phyloP scores from a whole-genome alignment of 1,140 invertebrate genomes.

The Drosophila micromelanica region DNA sequence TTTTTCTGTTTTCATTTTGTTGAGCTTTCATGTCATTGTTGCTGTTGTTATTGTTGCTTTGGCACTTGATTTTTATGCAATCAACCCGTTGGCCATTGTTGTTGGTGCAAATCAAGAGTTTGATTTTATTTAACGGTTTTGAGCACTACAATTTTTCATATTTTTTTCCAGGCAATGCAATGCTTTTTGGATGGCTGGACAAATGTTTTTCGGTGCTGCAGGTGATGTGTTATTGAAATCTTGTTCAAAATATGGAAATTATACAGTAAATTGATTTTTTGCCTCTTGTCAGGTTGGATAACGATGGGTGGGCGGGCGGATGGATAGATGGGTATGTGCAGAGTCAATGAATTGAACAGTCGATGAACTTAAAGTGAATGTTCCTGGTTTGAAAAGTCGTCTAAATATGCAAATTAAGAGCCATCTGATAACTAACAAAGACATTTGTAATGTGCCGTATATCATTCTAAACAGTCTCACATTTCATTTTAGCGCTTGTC shows the following conservation, averaged over 20 bases:
- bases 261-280: slow-evolving; percentile 27
- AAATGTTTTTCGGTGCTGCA: slow-evolving; percentile 22
- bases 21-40: slow-evolving; percentile 15
- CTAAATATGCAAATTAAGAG: slow-evolving; percentile 48
- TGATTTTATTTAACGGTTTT: slow-evolving; percentile 29
- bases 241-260: slow-evolving; percentile 16
- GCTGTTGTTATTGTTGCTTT: slow-evolving; percentile 36
- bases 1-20: slow-evolving; percentile 20
- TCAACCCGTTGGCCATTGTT: slow-evolving; percentile 48
- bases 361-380: not conserved
- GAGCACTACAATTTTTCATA: slow-evolving; percentile 17
- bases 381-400: too few relatives aligned
- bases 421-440: slow-evolving; percentile 29
- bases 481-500: slow-evolving; percentile 1
- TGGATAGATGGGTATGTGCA: not conserved
- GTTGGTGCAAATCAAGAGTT: slow-evolving; percentile 40
- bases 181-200: not conserved
- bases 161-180: not conserved
- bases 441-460: slow-evolving; percentile 17
- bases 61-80: slow-evolving; percentile 67
- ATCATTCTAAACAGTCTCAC: slow-evolving; percentile 23
- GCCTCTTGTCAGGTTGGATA: too few relatives aligned
- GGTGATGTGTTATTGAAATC: slow-evolving; percentile 24
- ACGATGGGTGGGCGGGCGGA: too few relatives aligned
- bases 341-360: not conserved